Conservation (phyloP, 2,797 vertebrate species). For the Typhlichthys eigenmanni region DNA sequence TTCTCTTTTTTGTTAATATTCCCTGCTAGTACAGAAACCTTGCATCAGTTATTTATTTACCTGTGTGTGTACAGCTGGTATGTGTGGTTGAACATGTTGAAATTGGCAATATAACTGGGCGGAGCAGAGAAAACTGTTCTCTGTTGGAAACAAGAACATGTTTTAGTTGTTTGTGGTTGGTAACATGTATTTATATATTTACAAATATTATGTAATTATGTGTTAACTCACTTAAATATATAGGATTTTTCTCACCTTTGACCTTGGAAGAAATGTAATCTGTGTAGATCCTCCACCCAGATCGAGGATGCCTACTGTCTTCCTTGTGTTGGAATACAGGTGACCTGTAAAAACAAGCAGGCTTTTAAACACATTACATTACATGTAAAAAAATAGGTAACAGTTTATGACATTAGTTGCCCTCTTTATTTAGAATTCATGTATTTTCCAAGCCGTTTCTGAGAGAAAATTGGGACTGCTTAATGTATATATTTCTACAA, state of each 20-base stretch:
- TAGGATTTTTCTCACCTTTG: conserved; percentile 79
- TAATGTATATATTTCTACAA: neutral
- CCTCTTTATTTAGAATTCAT: conserved; percentile 16
- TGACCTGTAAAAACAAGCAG: conserved; percentile 80
- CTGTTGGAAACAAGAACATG: conserved; percentile 74
- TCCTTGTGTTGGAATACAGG: conserved; percentile 84
- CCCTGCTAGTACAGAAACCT: neutral
- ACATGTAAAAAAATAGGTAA: conserved; percentile 8
- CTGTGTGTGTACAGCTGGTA: conserved; percentile 96
- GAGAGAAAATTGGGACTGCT: conserved; percentile 7
- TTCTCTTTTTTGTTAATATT: too few relatives aligned
- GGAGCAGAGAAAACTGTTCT: conserved; percentile 89
- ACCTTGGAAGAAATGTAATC: conserved; percentile 93
- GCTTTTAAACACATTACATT: conserved; percentile 8
- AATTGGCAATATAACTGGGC: conserved; percentile 83
- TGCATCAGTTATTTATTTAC: conserved; percentile 68
- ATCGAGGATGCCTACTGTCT: conserved; percentile 93
- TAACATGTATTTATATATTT: neutral
- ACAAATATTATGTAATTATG: neutral
- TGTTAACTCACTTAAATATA: neutral
- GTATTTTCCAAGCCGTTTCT: conserved; percentile 11
- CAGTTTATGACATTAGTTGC: neutral
- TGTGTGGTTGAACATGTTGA: conserved; percentile 93
- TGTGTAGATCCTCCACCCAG: conserved; percentile 97
- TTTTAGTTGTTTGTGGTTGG: conserved; percentile 1